Conservation (phyloP, 2,888 invertebrate genomes). For the Lamellibrachia satsuma region DNA sequence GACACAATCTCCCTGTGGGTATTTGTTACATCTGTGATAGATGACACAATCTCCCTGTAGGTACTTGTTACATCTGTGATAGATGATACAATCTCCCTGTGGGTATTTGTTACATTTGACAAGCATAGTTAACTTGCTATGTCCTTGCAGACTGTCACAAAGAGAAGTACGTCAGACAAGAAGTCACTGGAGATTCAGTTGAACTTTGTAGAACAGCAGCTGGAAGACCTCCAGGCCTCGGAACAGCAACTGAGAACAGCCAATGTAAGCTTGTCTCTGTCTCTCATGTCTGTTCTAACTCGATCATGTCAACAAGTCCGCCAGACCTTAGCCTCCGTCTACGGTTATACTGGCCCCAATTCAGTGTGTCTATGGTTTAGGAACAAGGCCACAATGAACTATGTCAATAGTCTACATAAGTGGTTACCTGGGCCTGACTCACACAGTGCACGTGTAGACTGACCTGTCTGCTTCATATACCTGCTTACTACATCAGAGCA, state of each 20-base stretch:
- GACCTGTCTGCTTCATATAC: too few species aligned
- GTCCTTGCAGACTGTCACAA: neutral
- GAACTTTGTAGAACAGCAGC: neutral
- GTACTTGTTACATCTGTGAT: neutral
- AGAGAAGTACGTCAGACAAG: constrained; percentile 13
- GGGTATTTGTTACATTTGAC: neutral
- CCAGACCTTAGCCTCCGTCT: too few species aligned
- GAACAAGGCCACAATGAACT: too few species aligned
- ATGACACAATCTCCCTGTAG: neutral
- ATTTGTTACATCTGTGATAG: neutral
- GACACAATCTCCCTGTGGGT: neutral
- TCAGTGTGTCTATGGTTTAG: too few species aligned
- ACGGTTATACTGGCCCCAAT: too few species aligned
- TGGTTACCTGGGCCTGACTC: too few species aligned
- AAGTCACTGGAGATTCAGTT: neutral
- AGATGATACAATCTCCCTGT: neutral
- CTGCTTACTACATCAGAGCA: too few species aligned
- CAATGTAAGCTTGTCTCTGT: neutral
- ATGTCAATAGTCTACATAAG: too few species aligned
- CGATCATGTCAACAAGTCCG: too few species aligned
- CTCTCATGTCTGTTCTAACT: neutral
- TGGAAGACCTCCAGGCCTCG: neutral
- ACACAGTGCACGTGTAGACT: too few species aligned
- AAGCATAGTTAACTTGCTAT: neutral
- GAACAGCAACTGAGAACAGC: neutral